Percentiles rank a stretch among this genome's conserved stretches.
phyloP scores from a whole-genome alignment of 2,888 invertebrate genomes.

The Caenorhabditis sulstoni region DNA sequence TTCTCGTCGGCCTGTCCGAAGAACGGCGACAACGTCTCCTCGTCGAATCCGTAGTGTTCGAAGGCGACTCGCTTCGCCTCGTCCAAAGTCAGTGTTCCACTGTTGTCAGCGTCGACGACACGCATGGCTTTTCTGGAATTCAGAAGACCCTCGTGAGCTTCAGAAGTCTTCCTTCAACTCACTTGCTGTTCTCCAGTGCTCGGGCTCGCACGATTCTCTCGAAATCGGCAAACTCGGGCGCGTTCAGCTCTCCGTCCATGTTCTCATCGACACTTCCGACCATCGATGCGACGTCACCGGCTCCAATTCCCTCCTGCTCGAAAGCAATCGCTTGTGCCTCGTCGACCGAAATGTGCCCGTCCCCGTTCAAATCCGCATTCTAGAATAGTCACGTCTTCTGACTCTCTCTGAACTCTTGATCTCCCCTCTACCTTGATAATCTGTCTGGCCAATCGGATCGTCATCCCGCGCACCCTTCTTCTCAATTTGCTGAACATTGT shows the following conservation, averaged over 20 bases:
- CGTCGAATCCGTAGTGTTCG: slow-evolving; percentile 74
- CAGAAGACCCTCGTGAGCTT: too few species aligned
- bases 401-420: background rate
- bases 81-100: slow-evolving; percentile 76
- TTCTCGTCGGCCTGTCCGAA: slow-evolving; percentile 80
- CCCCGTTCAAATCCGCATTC: slow-evolving; percentile 75
- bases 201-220: slow-evolving; percentile 76
- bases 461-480: slow-evolving; percentile 78
- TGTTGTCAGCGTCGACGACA: slow-evolving; percentile 78
- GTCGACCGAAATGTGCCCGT: slow-evolving; percentile 78
- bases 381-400: background rate
- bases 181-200: slow-evolving; percentile 78
- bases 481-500: slow-evolving; percentile 75
- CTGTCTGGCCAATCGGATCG: slow-evolving; percentile 78
- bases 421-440: slow-evolving; percentile 75
- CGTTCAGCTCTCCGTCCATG: slow-evolving; percentile 77
- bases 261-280: slow-evolving; percentile 76
- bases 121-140: slow-evolving; percentile 55
- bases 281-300: slow-evolving; percentile 78
- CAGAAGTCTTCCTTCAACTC: too few species aligned
- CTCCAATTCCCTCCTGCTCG: slow-evolving; percentile 75
- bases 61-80: slow-evolving; percentile 79
- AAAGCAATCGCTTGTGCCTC: slow-evolving; percentile 79
- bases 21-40: slow-evolving; percentile 74
- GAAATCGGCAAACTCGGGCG: slow-evolving; percentile 79